phyloP scores from a whole-genome alignment of 1,140 invertebrate genomes.

The Drosophila kohkoa region DNA sequence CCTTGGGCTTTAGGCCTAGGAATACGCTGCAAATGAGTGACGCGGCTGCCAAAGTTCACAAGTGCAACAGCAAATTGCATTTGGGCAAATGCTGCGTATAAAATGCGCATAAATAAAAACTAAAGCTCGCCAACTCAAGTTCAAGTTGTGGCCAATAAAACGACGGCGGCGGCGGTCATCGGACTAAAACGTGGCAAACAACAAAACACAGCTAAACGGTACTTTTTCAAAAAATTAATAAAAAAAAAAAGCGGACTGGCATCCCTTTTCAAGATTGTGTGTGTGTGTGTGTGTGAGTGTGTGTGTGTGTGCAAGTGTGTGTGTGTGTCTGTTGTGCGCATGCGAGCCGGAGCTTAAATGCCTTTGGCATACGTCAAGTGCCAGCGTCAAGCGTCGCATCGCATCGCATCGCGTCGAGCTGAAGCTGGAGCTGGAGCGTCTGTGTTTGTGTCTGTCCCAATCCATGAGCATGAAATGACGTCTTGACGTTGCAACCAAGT shows the following conservation, averaged over 20 bases:
- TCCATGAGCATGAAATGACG: slow-evolving; percentile 39
- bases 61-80: slow-evolving; percentile 53
- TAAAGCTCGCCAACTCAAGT: background rate
- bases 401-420: slow-evolving; percentile 5
- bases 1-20: background rate
- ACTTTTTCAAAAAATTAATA: slow-evolving; percentile 25
- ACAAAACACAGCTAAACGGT: slow-evolving; percentile 32
- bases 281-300: slow-evolving; percentile 10
- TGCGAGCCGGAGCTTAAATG: slow-evolving; percentile 70
- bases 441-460: slow-evolving; percentile 12
- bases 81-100: slow-evolving; percentile 59
- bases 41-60: slow-evolving; percentile 51
- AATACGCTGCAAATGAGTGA: slow-evolving; percentile 59
- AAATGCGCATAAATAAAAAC: slow-evolving; percentile 72
- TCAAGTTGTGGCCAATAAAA: slow-evolving; percentile 19
- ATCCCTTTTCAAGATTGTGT: slow-evolving; percentile 38
- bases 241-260: background rate
- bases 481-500: background rate
- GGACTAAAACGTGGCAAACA: slow-evolving; percentile 15
- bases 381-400: slow-evolving; percentile 34
- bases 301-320: slow-evolving; percentile 18
- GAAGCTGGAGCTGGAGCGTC: background rate
- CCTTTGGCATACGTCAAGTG: slow-evolving; percentile 74
- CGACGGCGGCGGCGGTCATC: slow-evolving; percentile 2
- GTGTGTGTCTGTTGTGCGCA: slow-evolving; percentile 40